Evolutionary conservation across 2,113 vertebrate species (phyloP).

Genomic region (Pedionomus torquatus): DNA sequence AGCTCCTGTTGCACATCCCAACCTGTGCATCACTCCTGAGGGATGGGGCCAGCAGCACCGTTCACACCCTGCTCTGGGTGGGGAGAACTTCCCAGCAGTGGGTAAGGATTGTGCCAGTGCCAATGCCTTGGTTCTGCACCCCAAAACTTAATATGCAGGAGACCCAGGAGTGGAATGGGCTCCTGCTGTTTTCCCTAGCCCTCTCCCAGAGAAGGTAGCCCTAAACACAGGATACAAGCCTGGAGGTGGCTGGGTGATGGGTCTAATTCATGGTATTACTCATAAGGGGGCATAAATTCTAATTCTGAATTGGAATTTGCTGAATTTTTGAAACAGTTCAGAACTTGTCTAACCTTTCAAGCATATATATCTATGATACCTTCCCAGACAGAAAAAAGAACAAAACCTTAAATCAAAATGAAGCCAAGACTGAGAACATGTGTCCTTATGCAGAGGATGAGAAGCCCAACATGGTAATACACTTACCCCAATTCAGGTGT

Average conservation of each 20-base stretch:
- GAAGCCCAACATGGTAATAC: not conserved
- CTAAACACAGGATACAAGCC: not conserved
- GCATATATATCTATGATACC: not conserved
- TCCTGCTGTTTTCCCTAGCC: not conserved
- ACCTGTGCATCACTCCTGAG: rapidly evolving
- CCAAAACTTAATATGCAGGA: rapidly evolving
- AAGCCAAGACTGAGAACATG: not conserved
- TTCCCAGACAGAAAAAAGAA: not conserved
- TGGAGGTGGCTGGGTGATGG: not conserved
- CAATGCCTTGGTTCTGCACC: rapidly evolving
- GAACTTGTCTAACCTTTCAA: not conserved
- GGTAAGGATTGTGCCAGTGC: not conserved
- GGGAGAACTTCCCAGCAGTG: rapidly evolving
- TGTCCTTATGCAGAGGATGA: not conserved
- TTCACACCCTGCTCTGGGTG: not conserved
- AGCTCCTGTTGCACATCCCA: not conserved
- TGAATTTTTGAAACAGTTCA: not conserved
- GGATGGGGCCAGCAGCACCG: not conserved
- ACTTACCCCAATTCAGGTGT: not conserved
- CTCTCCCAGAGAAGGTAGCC: not conserved
- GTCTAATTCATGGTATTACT: not conserved
- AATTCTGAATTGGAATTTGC: not conserved
- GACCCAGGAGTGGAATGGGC: not conserved
- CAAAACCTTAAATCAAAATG: not conserved
- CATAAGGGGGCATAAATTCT: not conserved